Percentiles rank a stretch among this genome's conserved stretches.
These are phyloP conservation scores for Sycophila sp. DNA, from an alignment of 1,140 invertebrate species.

Conservation along the genomic window DNA sequence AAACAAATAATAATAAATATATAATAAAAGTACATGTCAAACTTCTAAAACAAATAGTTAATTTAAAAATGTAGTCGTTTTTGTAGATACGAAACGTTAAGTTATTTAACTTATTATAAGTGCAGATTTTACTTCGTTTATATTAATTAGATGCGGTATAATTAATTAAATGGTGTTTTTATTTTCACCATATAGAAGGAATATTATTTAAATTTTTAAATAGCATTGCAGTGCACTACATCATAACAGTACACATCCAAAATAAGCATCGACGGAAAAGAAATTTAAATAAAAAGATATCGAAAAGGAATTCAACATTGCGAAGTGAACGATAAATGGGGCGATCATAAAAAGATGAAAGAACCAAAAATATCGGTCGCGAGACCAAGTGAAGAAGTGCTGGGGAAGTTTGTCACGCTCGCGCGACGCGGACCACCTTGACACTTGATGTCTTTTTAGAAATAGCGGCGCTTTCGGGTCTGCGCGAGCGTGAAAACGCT, in stretches of 20 bases:
- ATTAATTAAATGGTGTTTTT: too few species aligned
- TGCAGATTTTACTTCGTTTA: conserved; percentile 36
- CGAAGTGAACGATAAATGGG: conserved; percentile 6
- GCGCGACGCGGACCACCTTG: background rate
- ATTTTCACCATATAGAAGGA: too few species aligned
- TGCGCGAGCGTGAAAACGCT: too few species aligned
- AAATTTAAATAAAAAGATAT: background rate
- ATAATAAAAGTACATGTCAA: conserved; percentile 15
- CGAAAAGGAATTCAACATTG: background rate
- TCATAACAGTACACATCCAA: background rate
- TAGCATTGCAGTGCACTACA: background rate
- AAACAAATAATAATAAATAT: conserved; percentile 40
- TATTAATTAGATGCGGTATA: conserved; percentile 31
- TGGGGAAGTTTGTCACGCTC: background rate
- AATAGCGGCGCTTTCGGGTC: background rate
- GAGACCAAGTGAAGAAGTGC: background rate
- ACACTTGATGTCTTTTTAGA: conserved; percentile 15
- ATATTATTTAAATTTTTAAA: too few species aligned
- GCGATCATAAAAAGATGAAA: conserved; percentile 28
- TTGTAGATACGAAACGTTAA: conserved; percentile 11
- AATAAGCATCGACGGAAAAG: background rate
- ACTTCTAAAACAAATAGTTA: background rate
- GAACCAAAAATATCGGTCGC: conserved; percentile 26
- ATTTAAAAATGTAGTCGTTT: background rate
- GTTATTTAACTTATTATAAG: conserved; percentile 39